Base-by-base conservation (phyloP, 1,140 invertebrate genomes). In the Trissolcus basalis region DNA sequence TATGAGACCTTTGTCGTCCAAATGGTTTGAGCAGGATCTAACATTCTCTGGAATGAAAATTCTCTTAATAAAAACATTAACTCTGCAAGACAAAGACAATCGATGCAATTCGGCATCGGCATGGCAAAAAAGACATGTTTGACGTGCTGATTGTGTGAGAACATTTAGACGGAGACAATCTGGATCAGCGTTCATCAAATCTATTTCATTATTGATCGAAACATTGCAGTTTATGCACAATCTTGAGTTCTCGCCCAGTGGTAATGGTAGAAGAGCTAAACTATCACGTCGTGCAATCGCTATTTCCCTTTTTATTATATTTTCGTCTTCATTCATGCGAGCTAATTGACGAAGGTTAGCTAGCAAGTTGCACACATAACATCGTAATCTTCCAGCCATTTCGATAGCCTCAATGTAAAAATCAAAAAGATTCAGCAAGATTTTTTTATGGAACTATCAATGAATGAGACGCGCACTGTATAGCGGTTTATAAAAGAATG, bases 201-300 rank as follows among this genome's bases (percentile, higher is more conserved):
- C 16, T 4, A 59, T 68, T 59, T 68, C 64, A 53, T 44, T 51
- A 6, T 19, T 13, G 7, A 68, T 58, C 0, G 13, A 33, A 33
- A 48, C n/a, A 59, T 68, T 53, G 39, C 41, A 68, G 39, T 67
- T 67, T 0, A 58, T 1, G 50, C 63, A 56, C 27, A 67, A 44
- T 51, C 63, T 50, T n/a, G 45, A 44, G n/a, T 58, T 8, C 5
- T 56, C 10, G 43, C 51, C 16, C 0, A 58, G 4, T 43, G 43
- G 45, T 36, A 59, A 36, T 51, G 55, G 54, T 59, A 54, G 48
- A n/a, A 8, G 41, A 16, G 14, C 27, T 14, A 32, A 7, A 43
- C 14, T 32, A 59, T 68, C 48, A 6, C 64, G 54, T 32, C 64
- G 53, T 16, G 19, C 16, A 11, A 68, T 59, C 3, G 64, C 54